Percentiles rank a stretch among this genome's conserved stretches.
phyloP scores from a whole-genome alignment of 1,140 invertebrate genomes.

The Steinernema feltiae region DNA sequence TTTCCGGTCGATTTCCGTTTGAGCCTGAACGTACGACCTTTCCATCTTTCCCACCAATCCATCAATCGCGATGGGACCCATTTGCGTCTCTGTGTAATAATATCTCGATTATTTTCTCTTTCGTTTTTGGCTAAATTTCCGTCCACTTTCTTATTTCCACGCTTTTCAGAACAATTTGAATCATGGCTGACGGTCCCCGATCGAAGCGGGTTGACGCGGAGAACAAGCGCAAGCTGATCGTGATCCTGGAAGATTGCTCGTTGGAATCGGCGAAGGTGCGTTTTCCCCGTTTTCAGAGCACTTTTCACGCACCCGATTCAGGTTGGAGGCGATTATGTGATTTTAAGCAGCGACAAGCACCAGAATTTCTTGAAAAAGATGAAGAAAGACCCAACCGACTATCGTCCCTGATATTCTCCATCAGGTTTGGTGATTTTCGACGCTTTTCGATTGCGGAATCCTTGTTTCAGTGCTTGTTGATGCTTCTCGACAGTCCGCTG shows the following conservation, averaged over 20 bases:
- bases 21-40: too few relatives aligned
- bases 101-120: too few relatives aligned
- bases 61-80: too few relatives aligned
- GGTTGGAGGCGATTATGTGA: slow-evolving; percentile 61
- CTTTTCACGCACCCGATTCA: slow-evolving; percentile 41
- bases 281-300: not conserved
- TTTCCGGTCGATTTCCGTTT: too few relatives aligned
- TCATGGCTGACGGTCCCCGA: not conserved
- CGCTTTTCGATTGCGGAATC: slow-evolving; percentile 9
- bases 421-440: too few relatives aligned
- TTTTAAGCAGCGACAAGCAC: slow-evolving; percentile 62
- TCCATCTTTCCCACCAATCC: too few relatives aligned
- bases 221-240: slow-evolving; percentile 66
- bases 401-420: slow-evolving; percentile 64
- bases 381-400: slow-evolving; percentile 60
- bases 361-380: slow-evolving; percentile 59
- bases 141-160: not conserved
- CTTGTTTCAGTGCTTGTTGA: slow-evolving; percentile 62
- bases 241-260: slow-evolving; percentile 86
- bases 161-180: not conserved
- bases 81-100: too few relatives aligned
- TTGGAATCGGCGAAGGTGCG: slow-evolving; percentile 87
- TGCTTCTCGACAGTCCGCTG: slow-evolving; percentile 63
- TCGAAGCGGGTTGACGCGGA: slow-evolving; percentile 36
- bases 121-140: not conserved